Evolutionary conservation across 2,113 vertebrate species (phyloP), one percentile per base, ranked within the genome.

Genomic region (Dicerorhinus sumatrensis): DNA sequence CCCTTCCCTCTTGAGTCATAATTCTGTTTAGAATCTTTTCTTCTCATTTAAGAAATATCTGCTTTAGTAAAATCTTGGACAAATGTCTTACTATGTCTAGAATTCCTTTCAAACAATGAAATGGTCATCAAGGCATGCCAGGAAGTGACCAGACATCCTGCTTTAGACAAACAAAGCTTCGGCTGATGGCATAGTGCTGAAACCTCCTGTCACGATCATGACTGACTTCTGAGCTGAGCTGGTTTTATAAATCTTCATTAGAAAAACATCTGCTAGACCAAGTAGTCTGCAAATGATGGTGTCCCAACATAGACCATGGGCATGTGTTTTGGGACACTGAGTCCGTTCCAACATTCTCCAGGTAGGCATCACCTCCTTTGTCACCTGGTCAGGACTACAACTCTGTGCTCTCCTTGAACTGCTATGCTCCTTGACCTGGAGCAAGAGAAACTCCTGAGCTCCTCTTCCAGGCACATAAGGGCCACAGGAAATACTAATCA

Each of bases 1-100:
- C 31, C 82, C 70, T 90, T 95, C 65, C 67, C 90, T 95, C 84
- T 84, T 95, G 93, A 96, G 58, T 96, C 81, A 96, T 76, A 84
- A 8, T 84, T 81, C 48, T 75, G 33, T 72, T 91, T 70, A 94
- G 23, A 84, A 75, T 36, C 1, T 33, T 84, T 90, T 92, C 75
- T 93, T 96, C 67, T 67, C 67, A 90, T 51, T 86, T 89, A 70
- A 75, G 31, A 92, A 86, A 54, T 39, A 48, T 72, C 36, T 96
- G 79, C 51, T 77, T 56, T 31, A 5, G 36, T 82, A 92, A 87
- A 90, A 89, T 84, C 62, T 65, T 80, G 51, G 70, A 67, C 11
- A 20, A 5, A 8, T n/a, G 16, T 82, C 65, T 91, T 76, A 77
- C 46, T 48, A 62, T 42, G 39, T 81, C 89, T 67, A 80, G 33